A percentile compares a stretch with the other conserved stretches of the same genome.
These are phyloP conservation scores for Ciona savignyi DNA, from an alignment of 23 tunicate species.

Conservation along the genomic window DNA sequence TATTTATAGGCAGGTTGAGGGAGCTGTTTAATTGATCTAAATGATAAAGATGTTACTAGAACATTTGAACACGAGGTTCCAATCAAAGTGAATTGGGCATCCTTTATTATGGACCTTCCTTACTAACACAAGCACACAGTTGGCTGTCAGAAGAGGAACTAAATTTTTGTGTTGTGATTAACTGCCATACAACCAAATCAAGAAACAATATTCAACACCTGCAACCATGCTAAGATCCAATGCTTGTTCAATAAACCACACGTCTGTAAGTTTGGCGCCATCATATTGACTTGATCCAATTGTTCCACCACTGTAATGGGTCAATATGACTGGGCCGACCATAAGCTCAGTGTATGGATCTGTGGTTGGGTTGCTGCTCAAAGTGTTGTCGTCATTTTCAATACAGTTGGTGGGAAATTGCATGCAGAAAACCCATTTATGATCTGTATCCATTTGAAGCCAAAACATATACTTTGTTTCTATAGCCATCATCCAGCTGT, in stretches of 20 bases:
- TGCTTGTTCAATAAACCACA: constrained; percentile 44
- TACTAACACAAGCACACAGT: too few relatives aligned
- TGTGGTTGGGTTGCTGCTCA: neutral
- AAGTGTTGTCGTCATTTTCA: neutral
- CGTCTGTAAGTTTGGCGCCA: constrained; percentile 3
- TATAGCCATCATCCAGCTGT: neutral
- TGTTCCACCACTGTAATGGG: neutral
- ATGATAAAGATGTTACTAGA: too few relatives aligned
- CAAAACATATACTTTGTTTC: constrained; percentile 3
- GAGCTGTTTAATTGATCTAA: too few relatives aligned
- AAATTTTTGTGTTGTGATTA: too few relatives aligned
- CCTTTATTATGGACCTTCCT: too few relatives aligned
- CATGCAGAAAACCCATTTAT: constrained; percentile 37
- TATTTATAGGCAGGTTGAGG: too few relatives aligned
- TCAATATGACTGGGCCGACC: constrained; percentile 13
- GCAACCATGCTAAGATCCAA: constrained; percentile 27
- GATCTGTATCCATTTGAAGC: constrained; percentile 32
- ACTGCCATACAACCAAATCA: too few relatives aligned
- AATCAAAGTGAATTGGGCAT: too few relatives aligned
- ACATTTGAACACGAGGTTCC: too few relatives aligned
- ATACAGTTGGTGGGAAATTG: constrained; percentile 21
- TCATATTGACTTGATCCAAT: too few relatives aligned
- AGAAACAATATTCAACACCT: too few relatives aligned
- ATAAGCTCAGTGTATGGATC: constrained; percentile 17
- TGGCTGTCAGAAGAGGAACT: too few relatives aligned